Percentiles rank a stretch among this genome's conserved stretches.
These are phyloP conservation scores for Cnemophilus loriae DNA, from an alignment of 2,113 vertebrate genomes.

Conservation along the genomic window DNA sequence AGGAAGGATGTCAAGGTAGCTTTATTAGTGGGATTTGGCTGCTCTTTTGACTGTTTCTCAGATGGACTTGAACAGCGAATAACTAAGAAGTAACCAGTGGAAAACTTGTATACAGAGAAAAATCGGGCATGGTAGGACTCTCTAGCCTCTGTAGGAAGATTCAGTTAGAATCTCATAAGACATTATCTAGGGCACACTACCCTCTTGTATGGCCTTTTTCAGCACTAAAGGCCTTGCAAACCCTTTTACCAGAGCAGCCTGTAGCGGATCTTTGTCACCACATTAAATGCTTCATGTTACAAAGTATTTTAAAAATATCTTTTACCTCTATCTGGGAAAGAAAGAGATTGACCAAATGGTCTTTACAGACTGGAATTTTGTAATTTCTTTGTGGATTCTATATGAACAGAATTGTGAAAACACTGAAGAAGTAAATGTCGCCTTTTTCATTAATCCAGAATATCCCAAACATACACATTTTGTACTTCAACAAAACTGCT, in stretches of 20 bases:
- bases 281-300: not conserved
- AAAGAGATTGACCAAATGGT: accelerated
- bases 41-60: not conserved
- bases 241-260: not conserved
- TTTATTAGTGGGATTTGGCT: not conserved
- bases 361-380: not conserved
- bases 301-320: not conserved
- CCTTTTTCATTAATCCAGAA: not conserved
- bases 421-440: not conserved
- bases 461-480: not conserved
- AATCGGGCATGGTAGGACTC: not conserved
- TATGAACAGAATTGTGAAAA: not conserved
- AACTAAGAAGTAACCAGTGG: not conserved
- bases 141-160: not conserved
- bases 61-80: not conserved
- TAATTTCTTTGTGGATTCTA: not conserved
- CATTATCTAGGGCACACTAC: not conserved
- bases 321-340: not conserved
- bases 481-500: not conserved
- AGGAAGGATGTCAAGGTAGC: not conserved
- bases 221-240: not conserved
- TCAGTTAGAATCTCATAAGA: not conserved
- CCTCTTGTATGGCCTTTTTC: not conserved
- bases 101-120: not conserved
- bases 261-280: not conserved